phyloP scores from a whole-genome alignment of 2,113 vertebrate genomes.

The Leptodactylus fuscus region DNA sequence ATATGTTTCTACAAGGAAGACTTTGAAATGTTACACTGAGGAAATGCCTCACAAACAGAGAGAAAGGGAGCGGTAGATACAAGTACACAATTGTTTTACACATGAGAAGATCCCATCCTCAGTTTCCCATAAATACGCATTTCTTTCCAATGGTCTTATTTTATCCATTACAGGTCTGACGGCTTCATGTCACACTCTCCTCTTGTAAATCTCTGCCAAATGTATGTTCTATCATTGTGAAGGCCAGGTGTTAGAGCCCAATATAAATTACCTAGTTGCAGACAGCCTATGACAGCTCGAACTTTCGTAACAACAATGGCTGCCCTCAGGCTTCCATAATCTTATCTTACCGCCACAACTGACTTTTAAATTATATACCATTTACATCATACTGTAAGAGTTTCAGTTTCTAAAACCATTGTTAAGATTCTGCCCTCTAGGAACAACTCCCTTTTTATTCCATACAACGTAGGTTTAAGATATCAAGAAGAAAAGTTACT shows the following conservation, averaged over 20 bases:
- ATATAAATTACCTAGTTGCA: not conserved
- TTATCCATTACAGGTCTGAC: not conserved
- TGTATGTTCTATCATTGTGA: not conserved
- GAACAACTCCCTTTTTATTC: not conserved
- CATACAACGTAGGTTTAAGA: not conserved
- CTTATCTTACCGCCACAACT: not conserved
- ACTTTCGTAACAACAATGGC: slow-evolving; percentile 22
- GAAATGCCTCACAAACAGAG: not conserved
- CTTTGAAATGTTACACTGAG: not conserved
- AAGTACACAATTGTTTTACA: not conserved
- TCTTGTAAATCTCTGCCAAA: not conserved
- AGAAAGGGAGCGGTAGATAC: not conserved
- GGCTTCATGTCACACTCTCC: not conserved
- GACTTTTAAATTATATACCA: not conserved
- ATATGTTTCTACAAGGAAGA: not conserved
- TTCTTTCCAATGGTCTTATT: not conserved
- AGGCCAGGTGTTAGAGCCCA: slow-evolving; percentile 18
- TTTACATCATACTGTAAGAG: not conserved
- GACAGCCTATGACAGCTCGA: slow-evolving; percentile 5
- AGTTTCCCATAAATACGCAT: not conserved
- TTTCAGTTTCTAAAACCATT: not conserved
- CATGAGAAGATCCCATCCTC: not conserved
- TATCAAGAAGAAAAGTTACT: not conserved
- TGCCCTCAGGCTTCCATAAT: slow-evolving; percentile 14
- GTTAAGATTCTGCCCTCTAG: slow-evolving; percentile 7